Conservation (phyloP, 2,113 vertebrate species). For the Malurus elegans region DNA sequence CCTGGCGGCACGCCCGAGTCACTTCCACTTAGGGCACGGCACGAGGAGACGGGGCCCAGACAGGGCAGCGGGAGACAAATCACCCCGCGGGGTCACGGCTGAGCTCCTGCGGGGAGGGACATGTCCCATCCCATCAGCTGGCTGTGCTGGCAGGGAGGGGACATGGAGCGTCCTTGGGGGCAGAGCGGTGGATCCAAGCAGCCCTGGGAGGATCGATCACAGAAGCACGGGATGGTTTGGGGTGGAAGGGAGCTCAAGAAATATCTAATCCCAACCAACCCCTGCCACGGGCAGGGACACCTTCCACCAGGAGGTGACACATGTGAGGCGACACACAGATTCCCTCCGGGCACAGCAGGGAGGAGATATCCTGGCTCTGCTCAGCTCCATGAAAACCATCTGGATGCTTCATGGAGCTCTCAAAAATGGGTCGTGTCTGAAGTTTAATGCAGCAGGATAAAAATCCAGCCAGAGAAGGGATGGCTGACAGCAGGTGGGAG, state of each 20-base stretch:
- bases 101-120: neutral
- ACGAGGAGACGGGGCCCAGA: neutral
- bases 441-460: neutral
- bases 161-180: fast-evolving
- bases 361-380: neutral
- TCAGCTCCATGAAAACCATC: neutral
- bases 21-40: constrained; percentile 15
- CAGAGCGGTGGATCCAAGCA: neutral
- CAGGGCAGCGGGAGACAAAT: neutral
- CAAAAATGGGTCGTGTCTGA: fast-evolving
- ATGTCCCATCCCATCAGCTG: neutral
- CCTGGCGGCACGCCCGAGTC: neutral
- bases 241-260: neutral
- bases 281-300: neutral
- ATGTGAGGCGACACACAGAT: fast-evolving
- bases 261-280: fast-evolving
- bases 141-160: neutral
- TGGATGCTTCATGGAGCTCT: neutral
- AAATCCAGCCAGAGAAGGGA: neutral
- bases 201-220: neutral
- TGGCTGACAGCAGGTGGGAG: fast-evolving
- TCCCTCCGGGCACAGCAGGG: neutral
- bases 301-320: neutral
- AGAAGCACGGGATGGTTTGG: neutral
- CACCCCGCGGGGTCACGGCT: neutral